phyloP scores from a whole-genome alignment of 2,888 invertebrate species.

The Clitarchus hookeri region DNA sequence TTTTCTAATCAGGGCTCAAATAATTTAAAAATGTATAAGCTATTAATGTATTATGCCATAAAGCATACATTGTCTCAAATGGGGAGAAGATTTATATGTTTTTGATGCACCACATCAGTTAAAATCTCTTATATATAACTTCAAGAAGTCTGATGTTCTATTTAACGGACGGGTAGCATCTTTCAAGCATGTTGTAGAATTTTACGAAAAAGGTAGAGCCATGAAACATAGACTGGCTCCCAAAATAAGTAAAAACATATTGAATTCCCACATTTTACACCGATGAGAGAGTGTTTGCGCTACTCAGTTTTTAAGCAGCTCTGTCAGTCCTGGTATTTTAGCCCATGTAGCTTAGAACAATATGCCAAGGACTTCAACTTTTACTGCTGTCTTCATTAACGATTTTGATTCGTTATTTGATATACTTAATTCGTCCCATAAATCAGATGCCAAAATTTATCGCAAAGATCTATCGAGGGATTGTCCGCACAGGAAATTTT shows the following conservation, averaged over 20 bases:
- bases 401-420: slow-evolving; percentile 25
- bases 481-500: slow-evolving; percentile 25
- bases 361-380: background rate
- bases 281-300: slow-evolving; percentile 27
- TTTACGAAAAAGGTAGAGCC: slow-evolving; percentile 24
- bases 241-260: slow-evolving; percentile 27
- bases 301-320: background rate
- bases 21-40: too few species aligned
- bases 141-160: slow-evolving; percentile 27
- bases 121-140: slow-evolving; percentile 31
- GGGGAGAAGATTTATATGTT: background rate
- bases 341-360: background rate
- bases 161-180: background rate
- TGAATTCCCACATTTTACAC: slow-evolving; percentile 26
- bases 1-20: background rate
- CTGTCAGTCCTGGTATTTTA: background rate
- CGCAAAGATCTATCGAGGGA: background rate
- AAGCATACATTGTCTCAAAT: too few species aligned
- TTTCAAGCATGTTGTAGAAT: too few species aligned
- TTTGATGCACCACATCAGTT: slow-evolving; percentile 21
- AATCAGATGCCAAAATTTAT: slow-evolving; percentile 5
- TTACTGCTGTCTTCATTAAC: background rate
- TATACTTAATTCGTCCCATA: slow-evolving; percentile 16
- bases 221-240: slow-evolving; percentile 30
- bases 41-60: too few species aligned